Percentiles rank a stretch among this genome's conserved stretches.
Evolutionary conservation across 2,888 invertebrate species (phyloP).

Genomic region (Microctonus brassicae): DNA sequence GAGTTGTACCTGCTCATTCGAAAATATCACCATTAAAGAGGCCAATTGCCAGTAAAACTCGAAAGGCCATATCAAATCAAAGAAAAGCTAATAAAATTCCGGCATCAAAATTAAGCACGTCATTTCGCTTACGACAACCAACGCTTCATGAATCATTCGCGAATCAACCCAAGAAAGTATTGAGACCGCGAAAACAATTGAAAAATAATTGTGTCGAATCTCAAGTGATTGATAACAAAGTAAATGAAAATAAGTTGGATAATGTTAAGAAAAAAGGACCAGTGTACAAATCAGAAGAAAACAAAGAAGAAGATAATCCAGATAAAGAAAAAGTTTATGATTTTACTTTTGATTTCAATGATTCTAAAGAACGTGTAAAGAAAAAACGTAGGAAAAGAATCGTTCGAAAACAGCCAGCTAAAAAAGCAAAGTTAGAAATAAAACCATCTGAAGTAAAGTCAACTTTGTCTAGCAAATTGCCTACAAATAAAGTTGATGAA

Average conservation of each 20-base stretch:
- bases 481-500: background rate
- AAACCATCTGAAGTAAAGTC: background rate
- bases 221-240: background rate
- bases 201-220: slow-evolving; percentile 44
- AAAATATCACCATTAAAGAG: slow-evolving; percentile 26
- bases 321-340: slow-evolving; percentile 49
- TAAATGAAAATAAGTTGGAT: background rate
- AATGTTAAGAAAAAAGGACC: slow-evolving; percentile 38
- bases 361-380: slow-evolving; percentile 44
- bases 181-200: slow-evolving; percentile 34
- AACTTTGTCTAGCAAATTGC: background rate
- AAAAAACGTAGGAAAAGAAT: slow-evolving; percentile 42
- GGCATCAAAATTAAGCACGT: slow-evolving; percentile 17
- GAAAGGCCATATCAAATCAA: background rate
- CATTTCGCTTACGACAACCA: slow-evolving; percentile 38
- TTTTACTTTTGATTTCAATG: slow-evolving; percentile 50
- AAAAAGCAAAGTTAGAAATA: background rate
- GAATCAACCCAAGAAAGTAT: slow-evolving; percentile 37
- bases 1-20: background rate
- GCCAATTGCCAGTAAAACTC: background rate
- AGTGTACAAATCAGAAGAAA: slow-evolving; percentile 44
- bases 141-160: slow-evolving; percentile 50
- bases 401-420: slow-evolving; percentile 13
- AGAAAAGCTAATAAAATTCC: background rate
- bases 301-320: slow-evolving; percentile 32